These are phyloP conservation scores for Tanypteryx hageni DNA, from an alignment of 2,888 invertebrate species.

Conservation along the genomic window DNA sequence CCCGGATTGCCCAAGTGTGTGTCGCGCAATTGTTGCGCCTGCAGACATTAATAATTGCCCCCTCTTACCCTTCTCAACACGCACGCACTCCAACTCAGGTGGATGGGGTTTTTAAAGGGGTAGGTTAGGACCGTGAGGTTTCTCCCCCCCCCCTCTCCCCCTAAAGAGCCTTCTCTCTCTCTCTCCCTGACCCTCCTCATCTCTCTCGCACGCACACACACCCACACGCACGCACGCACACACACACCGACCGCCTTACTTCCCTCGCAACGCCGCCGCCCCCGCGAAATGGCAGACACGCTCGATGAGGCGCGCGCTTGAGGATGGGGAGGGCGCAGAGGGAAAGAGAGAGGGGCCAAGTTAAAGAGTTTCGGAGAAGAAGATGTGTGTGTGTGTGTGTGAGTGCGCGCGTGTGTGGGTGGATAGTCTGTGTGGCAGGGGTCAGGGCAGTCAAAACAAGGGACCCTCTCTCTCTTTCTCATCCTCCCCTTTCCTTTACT, in stretches of 20 bases:
- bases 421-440: slow-evolving; percentile 4
- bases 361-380: not conserved
- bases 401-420: not conserved
- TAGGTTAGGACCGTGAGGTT: not conserved
- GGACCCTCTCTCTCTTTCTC: not conserved
- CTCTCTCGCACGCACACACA: not conserved
- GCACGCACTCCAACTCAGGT: not conserved
- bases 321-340: not conserved
- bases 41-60: slow-evolving; percentile 1
- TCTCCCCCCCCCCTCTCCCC: not conserved
- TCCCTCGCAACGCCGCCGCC: not conserved
- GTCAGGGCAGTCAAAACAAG: slow-evolving; percentile 42
- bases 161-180: not conserved
- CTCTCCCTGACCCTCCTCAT: not conserved
- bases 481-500: too few species aligned
- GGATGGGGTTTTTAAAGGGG: not conserved
- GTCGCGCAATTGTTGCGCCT: not conserved
- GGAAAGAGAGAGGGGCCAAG: not conserved
- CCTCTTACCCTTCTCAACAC: not conserved
- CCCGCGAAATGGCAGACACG: slow-evolving; percentile 49
- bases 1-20: not conserved
- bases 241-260: not conserved
- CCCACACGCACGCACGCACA: not conserved
- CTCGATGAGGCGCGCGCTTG: slow-evolving; percentile 38
- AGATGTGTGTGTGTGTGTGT: not conserved